A percentile compares a stretch with the other conserved stretches of the same genome.
phyloP scores from a whole-genome alignment of 2,113 vertebrate genomes.

The Setophaga kirtlandii region DNA sequence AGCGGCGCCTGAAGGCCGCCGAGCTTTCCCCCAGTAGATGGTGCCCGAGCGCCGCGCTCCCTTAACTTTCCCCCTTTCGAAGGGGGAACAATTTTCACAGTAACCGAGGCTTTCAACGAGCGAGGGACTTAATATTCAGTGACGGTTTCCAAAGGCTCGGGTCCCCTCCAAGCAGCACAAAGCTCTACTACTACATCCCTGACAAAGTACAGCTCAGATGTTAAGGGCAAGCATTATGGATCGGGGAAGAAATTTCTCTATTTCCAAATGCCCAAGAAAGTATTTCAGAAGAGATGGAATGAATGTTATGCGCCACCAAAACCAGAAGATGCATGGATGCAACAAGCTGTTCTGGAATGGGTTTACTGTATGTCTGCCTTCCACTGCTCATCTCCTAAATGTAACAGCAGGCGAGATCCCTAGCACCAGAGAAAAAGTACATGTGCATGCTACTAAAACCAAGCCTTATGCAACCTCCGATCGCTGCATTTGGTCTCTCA shows the following conservation, averaged over 20 bases:
- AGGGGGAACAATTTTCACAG: background rate
- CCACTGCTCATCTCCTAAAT: background rate
- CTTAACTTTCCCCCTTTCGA: background rate
- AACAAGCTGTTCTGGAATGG: background rate
- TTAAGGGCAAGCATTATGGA: background rate
- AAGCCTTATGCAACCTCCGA: background rate
- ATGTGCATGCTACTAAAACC: background rate
- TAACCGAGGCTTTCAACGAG: background rate
- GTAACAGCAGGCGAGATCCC: background rate
- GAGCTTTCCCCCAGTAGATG: slow-evolving; percentile 66
- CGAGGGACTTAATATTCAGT: background rate
- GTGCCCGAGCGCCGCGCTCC: slow-evolving; percentile 37
- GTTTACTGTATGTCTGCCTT: background rate
- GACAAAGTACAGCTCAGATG: background rate
- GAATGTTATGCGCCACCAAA: background rate
- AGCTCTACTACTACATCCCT: background rate
- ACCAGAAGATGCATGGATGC: background rate
- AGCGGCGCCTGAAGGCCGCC: background rate
- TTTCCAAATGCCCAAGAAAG: background rate
- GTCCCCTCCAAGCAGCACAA: background rate
- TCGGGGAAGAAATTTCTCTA: background rate
- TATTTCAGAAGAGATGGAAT: background rate
- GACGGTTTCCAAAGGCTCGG: background rate
- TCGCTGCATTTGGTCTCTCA: background rate
- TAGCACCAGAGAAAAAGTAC: background rate